Evolutionary conservation across 2,888 invertebrate species (phyloP).

Genomic region (Melitaea athalia): DNA sequence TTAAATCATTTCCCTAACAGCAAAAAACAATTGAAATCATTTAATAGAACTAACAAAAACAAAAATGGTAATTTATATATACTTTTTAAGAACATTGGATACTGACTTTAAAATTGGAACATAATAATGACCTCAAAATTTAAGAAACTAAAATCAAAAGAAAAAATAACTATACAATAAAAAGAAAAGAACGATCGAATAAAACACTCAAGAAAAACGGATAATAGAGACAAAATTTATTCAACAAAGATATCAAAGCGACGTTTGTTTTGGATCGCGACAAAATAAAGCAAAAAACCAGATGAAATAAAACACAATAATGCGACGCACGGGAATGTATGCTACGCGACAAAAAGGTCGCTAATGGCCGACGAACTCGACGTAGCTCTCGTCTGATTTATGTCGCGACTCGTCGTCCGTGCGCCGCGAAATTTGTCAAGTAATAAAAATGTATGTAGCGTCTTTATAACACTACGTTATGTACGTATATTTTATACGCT

Average conservation of each 20-base stretch:
- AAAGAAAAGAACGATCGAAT: neutral
- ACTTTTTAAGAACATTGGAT: too few relatives aligned
- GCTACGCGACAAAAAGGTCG: constrained; percentile 39
- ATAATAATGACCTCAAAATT: too few relatives aligned
- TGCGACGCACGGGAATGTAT: constrained; percentile 1
- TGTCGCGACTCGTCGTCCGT: constrained; percentile 32
- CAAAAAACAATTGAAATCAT: too few relatives aligned
- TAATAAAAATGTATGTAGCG: constrained; percentile 13
- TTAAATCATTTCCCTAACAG: too few relatives aligned
- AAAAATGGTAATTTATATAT: too few relatives aligned
- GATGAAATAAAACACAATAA: constrained; percentile 11
- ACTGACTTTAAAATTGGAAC: too few relatives aligned
- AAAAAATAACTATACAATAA: neutral
- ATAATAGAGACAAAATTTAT: neutral
- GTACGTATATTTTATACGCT: neutral
- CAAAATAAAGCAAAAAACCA: neutral
- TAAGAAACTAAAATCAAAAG: too few relatives aligned
- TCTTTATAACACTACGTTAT: neutral
- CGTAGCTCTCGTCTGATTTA: constrained; percentile 38
- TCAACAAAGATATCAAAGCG: neutral
- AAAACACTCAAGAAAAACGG: neutral
- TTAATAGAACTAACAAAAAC: too few relatives aligned
- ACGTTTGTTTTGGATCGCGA: neutral
- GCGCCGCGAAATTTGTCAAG: constrained; percentile 23
- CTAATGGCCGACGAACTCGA: constrained; percentile 39